phyloP scores from a whole-genome alignment of 2,888 invertebrate genomes.

The Pharmacophagus antenor region DNA sequence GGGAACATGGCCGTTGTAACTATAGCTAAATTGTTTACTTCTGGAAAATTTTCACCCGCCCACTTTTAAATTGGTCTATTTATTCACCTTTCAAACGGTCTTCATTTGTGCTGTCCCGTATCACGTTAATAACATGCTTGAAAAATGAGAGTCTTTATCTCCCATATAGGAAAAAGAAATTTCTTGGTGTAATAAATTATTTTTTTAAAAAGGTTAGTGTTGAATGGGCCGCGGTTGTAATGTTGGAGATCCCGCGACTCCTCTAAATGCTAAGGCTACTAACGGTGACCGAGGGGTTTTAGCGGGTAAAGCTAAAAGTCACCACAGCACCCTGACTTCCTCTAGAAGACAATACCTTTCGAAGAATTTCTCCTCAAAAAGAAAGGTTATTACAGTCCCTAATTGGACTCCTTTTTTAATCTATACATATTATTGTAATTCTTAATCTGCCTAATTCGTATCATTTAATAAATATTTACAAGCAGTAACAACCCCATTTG shows the following conservation, averaged over 20 bases:
- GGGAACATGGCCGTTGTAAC: too few relatives aligned
- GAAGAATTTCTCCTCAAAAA: not conserved
- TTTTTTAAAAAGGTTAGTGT: too few relatives aligned
- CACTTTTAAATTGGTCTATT: not conserved
- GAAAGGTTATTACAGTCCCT: not conserved
- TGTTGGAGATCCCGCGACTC: too few relatives aligned
- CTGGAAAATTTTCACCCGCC: not conserved
- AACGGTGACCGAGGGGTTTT: too few relatives aligned
- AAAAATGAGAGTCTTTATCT: not conserved
- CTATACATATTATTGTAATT: not conserved
- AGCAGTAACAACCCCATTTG: slow-evolving; percentile 1
- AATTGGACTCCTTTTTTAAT: not conserved
- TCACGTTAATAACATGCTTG: not conserved
- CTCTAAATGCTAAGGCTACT: too few relatives aligned
- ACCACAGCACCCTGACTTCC: too few relatives aligned
- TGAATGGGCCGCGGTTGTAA: too few relatives aligned
- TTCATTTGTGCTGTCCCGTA: not conserved
- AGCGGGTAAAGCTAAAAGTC: too few relatives aligned
- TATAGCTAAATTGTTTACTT: too few relatives aligned
- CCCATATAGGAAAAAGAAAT: too few relatives aligned
- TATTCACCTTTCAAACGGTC: not conserved
- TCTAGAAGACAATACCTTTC: too few relatives aligned
- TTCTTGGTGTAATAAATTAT: too few relatives aligned
- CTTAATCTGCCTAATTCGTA: not conserved
- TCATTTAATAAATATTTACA: not conserved